Evolutionary conservation across 2,888 invertebrate genomes (phyloP).

Genomic region (Phymatocera aterrima): DNA sequence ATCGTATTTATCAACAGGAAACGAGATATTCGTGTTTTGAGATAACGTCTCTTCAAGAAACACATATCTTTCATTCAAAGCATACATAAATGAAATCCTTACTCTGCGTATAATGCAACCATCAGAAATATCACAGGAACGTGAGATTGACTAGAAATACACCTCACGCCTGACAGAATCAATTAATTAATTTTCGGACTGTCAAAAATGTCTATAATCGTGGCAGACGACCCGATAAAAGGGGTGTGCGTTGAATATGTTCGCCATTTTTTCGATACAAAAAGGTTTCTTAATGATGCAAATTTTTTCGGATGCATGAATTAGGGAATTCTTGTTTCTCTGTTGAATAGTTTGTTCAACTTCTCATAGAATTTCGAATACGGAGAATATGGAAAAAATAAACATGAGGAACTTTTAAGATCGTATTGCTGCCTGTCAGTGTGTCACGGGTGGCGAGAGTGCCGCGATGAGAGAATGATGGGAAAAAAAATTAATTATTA

Average conservation of each 20-base stretch:
- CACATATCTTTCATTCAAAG: too few relatives aligned
- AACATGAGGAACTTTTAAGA: constrained; percentile 35
- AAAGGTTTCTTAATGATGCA: background rate
- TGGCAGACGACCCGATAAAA: constrained; percentile 12
- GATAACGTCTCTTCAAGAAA: too few relatives aligned
- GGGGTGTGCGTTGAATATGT: constrained; percentile 37
- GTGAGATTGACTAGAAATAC: too few relatives aligned
- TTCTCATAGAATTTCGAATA: background rate
- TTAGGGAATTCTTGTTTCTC: background rate
- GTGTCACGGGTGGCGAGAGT: constrained; percentile 43
- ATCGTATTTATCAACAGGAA: constrained; percentile 27
- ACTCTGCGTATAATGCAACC: too few relatives aligned
- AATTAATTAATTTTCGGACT: background rate
- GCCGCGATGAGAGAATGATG: too few relatives aligned
- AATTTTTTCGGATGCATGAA: background rate
- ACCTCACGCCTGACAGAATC: too few relatives aligned
- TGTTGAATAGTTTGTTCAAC: background rate
- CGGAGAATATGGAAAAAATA: background rate
- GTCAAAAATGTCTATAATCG: constrained; percentile 13
- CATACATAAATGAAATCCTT: too few relatives aligned
- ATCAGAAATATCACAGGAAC: too few relatives aligned
- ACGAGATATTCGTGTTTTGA: background rate
- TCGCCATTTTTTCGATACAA: constrained; percentile 36
- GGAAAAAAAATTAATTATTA: constrained; percentile 22
- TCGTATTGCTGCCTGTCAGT: constrained; percentile 31